Conservation (phyloP, 2,797 vertebrate species). For the Hippocampus kuda region DNA sequence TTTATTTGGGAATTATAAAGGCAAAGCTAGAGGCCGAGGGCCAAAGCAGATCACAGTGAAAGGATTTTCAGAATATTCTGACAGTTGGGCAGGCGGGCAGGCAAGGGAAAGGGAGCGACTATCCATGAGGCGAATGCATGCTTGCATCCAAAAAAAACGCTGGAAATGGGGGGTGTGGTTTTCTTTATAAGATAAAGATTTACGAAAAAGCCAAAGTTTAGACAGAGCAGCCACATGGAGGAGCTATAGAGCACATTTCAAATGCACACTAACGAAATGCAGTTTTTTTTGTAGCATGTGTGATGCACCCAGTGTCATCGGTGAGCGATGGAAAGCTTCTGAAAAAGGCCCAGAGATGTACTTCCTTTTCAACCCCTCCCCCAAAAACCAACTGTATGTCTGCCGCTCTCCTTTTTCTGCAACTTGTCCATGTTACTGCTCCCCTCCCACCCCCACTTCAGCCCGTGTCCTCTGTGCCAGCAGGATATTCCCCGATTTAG, state of each 20-base stretch:
- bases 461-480: conserved; percentile 59
- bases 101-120: conserved; percentile 35
- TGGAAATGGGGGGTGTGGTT: conserved; percentile 9
- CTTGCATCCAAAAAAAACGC: conserved; percentile 16
- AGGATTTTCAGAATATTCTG: conserved; percentile 61
- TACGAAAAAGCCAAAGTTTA: neutral
- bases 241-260: conserved; percentile 40
- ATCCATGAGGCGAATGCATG: conserved; percentile 5
- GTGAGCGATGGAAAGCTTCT: conserved; percentile 53
- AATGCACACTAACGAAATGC: conserved; percentile 8
- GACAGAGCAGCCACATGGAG: conserved; percentile 49
- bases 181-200: neutral
- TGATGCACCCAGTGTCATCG: conserved; percentile 58
- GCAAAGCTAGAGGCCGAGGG: conserved; percentile 58
- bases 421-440: conserved; percentile 45
- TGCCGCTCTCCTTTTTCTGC: conserved; percentile 40
- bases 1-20: conserved; percentile 70
- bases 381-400: conserved; percentile 41
- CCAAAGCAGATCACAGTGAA: conserved; percentile 66
- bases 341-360: conserved; percentile 56
- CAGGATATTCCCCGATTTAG: conserved; percentile 69
- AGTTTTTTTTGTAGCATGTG: conserved; percentile 41
- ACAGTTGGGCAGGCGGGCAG: conserved; percentile 45
- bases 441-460: conserved; percentile 30
- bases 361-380: conserved; percentile 55